These are phyloP conservation scores for Drosophila virilis DNA, from an alignment of 1,140 invertebrate species.

Conservation along the genomic window DNA sequence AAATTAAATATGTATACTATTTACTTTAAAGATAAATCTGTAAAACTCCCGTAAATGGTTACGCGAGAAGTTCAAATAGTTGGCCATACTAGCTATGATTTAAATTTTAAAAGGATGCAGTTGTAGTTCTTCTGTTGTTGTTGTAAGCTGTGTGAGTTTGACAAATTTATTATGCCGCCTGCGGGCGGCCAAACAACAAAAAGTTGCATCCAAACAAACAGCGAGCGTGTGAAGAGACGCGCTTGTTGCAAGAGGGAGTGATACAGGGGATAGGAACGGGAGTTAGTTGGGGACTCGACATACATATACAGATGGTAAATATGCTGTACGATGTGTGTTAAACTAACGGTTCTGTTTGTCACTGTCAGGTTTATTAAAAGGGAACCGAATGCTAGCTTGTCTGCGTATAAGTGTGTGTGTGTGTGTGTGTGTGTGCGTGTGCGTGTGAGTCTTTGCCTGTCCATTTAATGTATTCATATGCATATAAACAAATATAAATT, in stretches of 20 bases:
- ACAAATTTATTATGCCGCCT: conserved; percentile 45
- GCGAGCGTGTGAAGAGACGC: conserved; percentile 3
- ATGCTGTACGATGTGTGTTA: conserved; percentile 40
- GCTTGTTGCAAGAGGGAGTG: neutral
- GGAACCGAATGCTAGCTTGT: conserved; percentile 6
- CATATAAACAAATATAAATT: conserved; percentile 80
- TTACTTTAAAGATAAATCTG: too few relatives aligned
- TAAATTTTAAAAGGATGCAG: conserved; percentile 3
- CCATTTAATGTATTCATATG: conserved; percentile 67
- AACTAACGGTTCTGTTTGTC: conserved; percentile 45
- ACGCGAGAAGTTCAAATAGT: neutral
- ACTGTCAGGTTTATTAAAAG: conserved; percentile 67
- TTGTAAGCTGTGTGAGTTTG: conserved; percentile 27
- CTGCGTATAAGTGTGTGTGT: conserved; percentile 2
- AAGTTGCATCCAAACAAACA: conserved; percentile 36
- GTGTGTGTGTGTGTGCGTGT: conserved; percentile 31
- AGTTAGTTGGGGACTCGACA: neutral
- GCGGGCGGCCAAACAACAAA: conserved; percentile 32
- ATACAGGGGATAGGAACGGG: too few relatives aligned
- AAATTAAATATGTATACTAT: too few relatives aligned
- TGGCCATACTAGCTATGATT: conserved; percentile 1
- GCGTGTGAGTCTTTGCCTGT: conserved; percentile 51
- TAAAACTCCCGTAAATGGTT: too few relatives aligned
- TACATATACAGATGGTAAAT: conserved; percentile 11
- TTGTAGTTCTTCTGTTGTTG: neutral